These are phyloP conservation scores for Glyphotaelius pellucidus DNA, from an alignment of 2,888 invertebrate species.

Conservation along the genomic window DNA sequence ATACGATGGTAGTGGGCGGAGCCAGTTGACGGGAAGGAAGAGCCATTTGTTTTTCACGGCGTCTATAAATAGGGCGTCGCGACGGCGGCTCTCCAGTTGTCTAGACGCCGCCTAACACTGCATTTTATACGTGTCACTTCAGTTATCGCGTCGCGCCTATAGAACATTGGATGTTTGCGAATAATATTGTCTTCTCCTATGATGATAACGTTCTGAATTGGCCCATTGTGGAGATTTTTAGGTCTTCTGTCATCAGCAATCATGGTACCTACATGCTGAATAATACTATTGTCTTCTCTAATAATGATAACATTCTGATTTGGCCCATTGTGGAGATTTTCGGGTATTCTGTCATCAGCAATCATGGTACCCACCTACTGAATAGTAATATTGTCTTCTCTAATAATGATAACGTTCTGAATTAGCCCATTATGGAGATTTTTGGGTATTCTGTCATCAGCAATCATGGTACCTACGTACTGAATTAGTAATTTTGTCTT, in stretches of 20 bases:
- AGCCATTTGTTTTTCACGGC: conserved; percentile 46
- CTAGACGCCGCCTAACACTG: conserved; percentile 50
- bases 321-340: background rate
- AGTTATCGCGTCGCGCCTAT: conserved; percentile 16
- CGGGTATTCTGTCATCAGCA: background rate
- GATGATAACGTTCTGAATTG: too few species aligned
- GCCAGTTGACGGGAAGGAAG: conserved; percentile 3
- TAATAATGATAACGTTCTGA: background rate
- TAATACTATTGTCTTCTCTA: background rate
- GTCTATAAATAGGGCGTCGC: conserved; percentile 49
- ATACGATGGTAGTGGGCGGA: background rate
- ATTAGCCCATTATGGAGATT: background rate
- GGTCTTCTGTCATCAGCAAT: too few species aligned
- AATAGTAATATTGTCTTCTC: background rate
- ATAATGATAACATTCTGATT: background rate
- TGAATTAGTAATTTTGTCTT: background rate
- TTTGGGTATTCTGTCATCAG: background rate
- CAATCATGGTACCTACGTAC: background rate
- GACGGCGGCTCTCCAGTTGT: conserved; percentile 38
- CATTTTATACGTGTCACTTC: conserved; percentile 49
- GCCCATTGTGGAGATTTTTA: too few species aligned
- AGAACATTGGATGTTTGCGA: background rate
- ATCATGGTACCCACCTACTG: background rate
- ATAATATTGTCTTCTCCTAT: too few species aligned
- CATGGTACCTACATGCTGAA: too few species aligned